Base-by-base conservation (phyloP, 2,888 invertebrate species). In the Byasa hedistus region DNA sequence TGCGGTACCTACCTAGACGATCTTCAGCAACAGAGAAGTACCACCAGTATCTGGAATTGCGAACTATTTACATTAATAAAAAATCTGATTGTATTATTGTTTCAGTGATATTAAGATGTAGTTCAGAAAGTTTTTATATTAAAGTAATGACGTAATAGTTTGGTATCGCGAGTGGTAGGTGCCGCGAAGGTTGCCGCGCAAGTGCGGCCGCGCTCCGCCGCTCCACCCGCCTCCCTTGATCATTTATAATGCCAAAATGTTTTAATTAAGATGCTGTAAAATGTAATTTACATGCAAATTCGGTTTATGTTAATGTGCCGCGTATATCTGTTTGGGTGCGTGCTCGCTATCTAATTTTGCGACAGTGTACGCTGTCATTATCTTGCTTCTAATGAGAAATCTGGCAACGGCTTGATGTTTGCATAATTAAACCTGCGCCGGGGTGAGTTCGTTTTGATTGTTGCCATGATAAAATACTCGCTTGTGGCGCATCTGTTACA, bases 251-350 rank as follows among this genome's bases (percentile, higher is more conserved):
- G 91, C 91, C 92, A 92, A 92, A 92, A 92, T 92, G 92, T 92
- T 92, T 92, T 92, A 92, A 92, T 92, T 92, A 92, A 92, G 92
- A 92, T 89, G 92, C 91, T 92, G 92, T 92, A 92, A 92, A 92
- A 92, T 90, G 92, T 92, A 92, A 92, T 92, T 92, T 92, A 92
- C 92, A 92, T 92, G 92, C 92, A 92, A 92, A 92, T 92, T 92
- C 91, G 92, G 92, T 92, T 92, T 92, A 92, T 92, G 92, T 92
- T 92, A 92, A 92, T 92, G 92, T 87, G 85, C 85, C 86, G 86
- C 89, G 90, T 91, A 90, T 91, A 89, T 91, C 89, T 91, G 91
- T 91, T 90, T 91, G 90, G 91, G 91, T 91, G 91, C 90, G 91
- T 90, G 90, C 87, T 86, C 85, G 89, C 87, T 90, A 90, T 91